Evolutionary conservation across 2,113 vertebrate genomes (phyloP), one percentile per base, ranked within the genome.

Genomic region (Apaloderma vittatum): DNA sequence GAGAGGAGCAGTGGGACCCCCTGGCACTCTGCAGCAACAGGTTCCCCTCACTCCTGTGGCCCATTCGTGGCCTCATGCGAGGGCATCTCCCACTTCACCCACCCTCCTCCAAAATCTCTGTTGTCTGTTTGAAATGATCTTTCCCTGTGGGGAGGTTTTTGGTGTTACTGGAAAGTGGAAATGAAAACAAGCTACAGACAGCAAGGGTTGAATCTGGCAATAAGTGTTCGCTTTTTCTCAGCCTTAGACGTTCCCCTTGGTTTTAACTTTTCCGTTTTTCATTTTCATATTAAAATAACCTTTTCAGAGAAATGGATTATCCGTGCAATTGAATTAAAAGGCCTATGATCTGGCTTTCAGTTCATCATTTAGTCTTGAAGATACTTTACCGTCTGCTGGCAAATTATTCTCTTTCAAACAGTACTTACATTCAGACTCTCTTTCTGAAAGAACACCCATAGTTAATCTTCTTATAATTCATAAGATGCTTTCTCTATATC

Each of bases 61-160:
- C 49, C 1, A 0, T 24, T 78, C 1, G 1, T 1, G 11, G 15
- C 27, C 27, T 67, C 6, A 1, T 12, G 7, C 2, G 2, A 81
- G 29, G 11, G 23, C 20, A 3, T 48, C 37, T 67, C 32, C 30
- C 8, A 4, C 15, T 63, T 77, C 73, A 12, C 37, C 20, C 80
- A 16, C 14, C 4, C 61, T 65, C 8, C 17, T 92, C 58, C 19
- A 68, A 4, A 6, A 23, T 15, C 30, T 32, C 24, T 3, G 9
- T 15, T 90, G 17, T 57, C 57, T 74, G 15, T 48, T 86, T 68
- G 26, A 77, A 51, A 71, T 6, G 15, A 4, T 21, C 11, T 37
- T 89, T 86, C 27, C 70, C 29, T 40, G 11, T 16, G 30, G 8
- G 8, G 29, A 71, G 14, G 18, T 85, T 49, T 27, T n/a, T 73